Base-by-base conservation (phyloP, 2,888 invertebrate species). In the Eupithecia vulgata region DNA sequence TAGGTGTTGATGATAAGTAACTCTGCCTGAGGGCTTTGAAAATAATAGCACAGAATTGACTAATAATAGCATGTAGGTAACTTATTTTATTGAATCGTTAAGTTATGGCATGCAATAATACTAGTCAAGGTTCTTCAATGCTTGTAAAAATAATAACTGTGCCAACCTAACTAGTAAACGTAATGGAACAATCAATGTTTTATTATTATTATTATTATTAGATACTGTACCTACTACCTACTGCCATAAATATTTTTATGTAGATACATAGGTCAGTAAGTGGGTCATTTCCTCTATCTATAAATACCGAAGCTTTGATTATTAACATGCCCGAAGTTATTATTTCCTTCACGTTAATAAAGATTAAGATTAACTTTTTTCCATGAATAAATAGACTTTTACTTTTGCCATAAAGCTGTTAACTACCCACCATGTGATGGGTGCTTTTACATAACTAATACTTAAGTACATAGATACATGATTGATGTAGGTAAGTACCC, bases 91-190 rank as follows among this genome's bases (percentile, higher is more conserved):
- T 57, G 57, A 83, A 83, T 83, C 78, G 82, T 81, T 71, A 69
- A 72, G 71, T 80, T 79, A 81, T 81, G 74, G 74, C 73, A 77
- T 79, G 80, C 82, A 79, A 82, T 84, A 83, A 84, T 83, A 81
- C 82, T 80, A 83, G 84, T 86, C 87, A 87, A 87, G 86, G 86
- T 72, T 80, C 71, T 12, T 25, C 57, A 25, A 5, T 57, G 79
- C 48, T 80, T 78, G 74, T 76, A 72, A 77, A 77, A 74, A 78
- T 74, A 76, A 61, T 69, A 45, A 10, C 21, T 10, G 7, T 10
- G 57, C 67, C 37, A 25, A 57, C 67, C 37, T 42, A 57, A 65
- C 37, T 42, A 64, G 12, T 42, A 15, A 40, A 40, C 25, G 17
- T 25, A 40, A 65, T 40, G 25, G 40, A 42, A 42, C 15, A 65